Percentiles rank a stretch among this genome's conserved stretches.
phyloP scores from a whole-genome alignment of 2,888 invertebrate species.

The Parnassius glacialis region DNA sequence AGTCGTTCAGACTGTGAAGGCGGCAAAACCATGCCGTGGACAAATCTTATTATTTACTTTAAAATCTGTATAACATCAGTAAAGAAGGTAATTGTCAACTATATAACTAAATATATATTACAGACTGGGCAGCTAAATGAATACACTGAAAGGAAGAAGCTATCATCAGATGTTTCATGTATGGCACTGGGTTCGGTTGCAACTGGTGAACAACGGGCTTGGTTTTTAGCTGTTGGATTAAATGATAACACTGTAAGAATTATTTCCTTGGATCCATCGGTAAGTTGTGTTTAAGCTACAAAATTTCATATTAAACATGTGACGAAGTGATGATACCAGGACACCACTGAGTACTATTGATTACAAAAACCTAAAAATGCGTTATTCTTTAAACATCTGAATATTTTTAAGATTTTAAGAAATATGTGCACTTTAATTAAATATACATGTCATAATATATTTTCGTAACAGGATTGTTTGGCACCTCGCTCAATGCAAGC shows the following conservation, averaged over 20 bases:
- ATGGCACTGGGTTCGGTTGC: constrained; percentile 99
- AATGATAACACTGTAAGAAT: constrained; percentile 98
- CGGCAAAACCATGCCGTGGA: constrained; percentile 83
- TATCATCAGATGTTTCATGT: constrained; percentile 98
- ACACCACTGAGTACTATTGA: constrained; percentile 77
- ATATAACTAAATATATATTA: constrained; percentile 38
- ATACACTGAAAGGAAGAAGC: constrained; percentile 97
- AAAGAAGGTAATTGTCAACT: constrained; percentile 11
- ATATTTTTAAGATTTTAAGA: background rate
- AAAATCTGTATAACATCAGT: too few relatives aligned
- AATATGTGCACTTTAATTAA: too few relatives aligned
- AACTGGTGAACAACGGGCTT: constrained; percentile 95
- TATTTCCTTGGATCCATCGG: constrained; percentile 96
- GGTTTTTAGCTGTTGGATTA: constrained; percentile 97
- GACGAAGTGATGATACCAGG: constrained; percentile 74
- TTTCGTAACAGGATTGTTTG: constrained; percentile 88
- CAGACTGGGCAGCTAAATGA: constrained; percentile 99
- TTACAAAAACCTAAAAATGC: constrained; percentile 76
- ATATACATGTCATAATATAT: background rate
- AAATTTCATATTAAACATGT: background rate
- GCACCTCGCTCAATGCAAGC: constrained; percentile 98
- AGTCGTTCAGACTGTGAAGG: constrained; percentile 85
- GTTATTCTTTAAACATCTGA: constrained; percentile 73
- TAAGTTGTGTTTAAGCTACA: constrained; percentile 55
- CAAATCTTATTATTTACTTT: constrained; percentile 45